These are phyloP conservation scores for Spondyliosoma cantharus DNA, from an alignment of 2,797 vertebrate species.

Conservation along the genomic window DNA sequence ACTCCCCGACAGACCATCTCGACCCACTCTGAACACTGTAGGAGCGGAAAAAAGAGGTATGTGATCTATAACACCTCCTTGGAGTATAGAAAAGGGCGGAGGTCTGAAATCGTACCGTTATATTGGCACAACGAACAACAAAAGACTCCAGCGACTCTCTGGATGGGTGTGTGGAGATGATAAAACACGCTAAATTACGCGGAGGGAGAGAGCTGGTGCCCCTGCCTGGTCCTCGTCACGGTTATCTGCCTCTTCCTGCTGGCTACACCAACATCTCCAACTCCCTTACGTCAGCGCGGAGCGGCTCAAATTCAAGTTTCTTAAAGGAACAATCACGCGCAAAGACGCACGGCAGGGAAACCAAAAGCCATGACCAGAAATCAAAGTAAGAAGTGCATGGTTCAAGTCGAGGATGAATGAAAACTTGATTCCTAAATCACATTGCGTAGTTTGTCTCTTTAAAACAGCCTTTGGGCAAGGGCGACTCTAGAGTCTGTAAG, in stretches of 20 bases:
- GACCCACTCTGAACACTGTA: background rate
- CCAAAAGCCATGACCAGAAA: background rate
- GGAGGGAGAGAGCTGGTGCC: background rate
- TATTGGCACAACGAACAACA: background rate
- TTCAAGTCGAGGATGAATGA: background rate
- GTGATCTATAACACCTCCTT: background rate
- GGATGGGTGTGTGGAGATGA: background rate
- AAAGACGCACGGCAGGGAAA: slow-evolving; percentile 38
- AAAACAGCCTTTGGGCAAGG: no score
- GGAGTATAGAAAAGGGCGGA: slow-evolving; percentile 49
- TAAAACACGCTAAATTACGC: background rate
- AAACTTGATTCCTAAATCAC: no score
- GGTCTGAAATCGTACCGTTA: slow-evolving; percentile 26
- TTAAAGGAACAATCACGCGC: slow-evolving; percentile 79
- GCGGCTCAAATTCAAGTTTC: slow-evolving; percentile 66
- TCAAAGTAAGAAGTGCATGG: no score
- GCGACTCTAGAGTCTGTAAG: no score
- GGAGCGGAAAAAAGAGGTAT: slow-evolving; percentile 1
- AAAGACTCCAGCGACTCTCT: background rate
- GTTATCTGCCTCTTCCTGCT: slow-evolving; percentile 53
- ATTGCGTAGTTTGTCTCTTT: no score
- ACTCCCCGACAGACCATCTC: slow-evolving; percentile 26
- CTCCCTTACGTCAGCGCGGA: slow-evolving; percentile 73
- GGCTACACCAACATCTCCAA: slow-evolving; percentile 54
- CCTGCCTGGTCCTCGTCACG: slow-evolving; percentile 48